Conservation (phyloP, 2,113 vertebrate species). For the Hypomesus transpacificus region DNA sequence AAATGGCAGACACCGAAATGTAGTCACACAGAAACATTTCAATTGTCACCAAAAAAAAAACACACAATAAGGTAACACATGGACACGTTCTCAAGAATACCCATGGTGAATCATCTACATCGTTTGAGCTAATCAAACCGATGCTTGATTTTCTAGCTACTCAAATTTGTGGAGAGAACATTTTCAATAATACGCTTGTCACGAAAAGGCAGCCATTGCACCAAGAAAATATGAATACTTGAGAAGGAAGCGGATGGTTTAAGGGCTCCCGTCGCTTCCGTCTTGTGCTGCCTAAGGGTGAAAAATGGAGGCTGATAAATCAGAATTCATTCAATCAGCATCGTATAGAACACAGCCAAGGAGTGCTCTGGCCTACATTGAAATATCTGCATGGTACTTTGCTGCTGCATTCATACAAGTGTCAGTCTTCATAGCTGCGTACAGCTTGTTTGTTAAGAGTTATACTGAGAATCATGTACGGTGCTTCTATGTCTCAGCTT, state of each 20-base stretch:
- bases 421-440: background rate
- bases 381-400: slow-evolving; percentile 13
- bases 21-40: slow-evolving; percentile 23
- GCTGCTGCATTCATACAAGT: background rate
- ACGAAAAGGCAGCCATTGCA: slow-evolving; percentile 16
- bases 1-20: slow-evolving; percentile 64
- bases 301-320: slow-evolving; percentile 65
- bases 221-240: slow-evolving; percentile 24
- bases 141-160: background rate
- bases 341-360: slow-evolving; percentile 42
- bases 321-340: slow-evolving; percentile 48
- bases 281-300: slow-evolving; percentile 43
- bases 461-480: background rate
- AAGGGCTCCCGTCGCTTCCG: slow-evolving; percentile 26
- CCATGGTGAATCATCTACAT: background rate
- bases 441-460: background rate
- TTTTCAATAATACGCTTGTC: slow-evolving; percentile 14
- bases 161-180: slow-evolving; percentile 22
- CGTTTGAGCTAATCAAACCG: background rate
- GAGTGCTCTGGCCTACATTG: slow-evolving; percentile 33
- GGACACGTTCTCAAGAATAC: slow-evolving; percentile 12
- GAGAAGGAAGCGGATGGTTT: slow-evolving; percentile 29
- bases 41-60: background rate
- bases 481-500: too few species aligned
- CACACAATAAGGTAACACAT: slow-evolving; percentile 26